phyloP scores from a whole-genome alignment of 2,888 invertebrate species.

The Adineta ricciae region DNA sequence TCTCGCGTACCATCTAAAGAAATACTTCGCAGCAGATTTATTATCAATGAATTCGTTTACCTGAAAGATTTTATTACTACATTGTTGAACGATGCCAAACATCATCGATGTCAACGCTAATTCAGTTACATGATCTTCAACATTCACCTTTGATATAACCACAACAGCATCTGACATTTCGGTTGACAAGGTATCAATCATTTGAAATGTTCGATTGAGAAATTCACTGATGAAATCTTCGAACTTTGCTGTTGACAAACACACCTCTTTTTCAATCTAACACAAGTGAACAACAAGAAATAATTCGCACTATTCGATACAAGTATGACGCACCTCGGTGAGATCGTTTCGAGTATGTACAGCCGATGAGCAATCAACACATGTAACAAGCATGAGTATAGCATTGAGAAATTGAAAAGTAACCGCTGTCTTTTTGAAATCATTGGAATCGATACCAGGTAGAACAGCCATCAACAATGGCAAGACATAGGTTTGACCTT shows the following conservation, averaged over 20 bases:
- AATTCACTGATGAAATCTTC: constrained; percentile 79
- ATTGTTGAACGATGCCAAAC: background rate
- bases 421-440: constrained; percentile 58
- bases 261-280: constrained; percentile 58
- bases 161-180: constrained; percentile 21
- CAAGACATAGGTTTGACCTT: constrained; percentile 67
- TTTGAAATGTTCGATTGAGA: constrained; percentile 34
- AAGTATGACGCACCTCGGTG: constrained; percentile 55
- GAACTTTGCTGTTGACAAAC: constrained; percentile 71
- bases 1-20: background rate
- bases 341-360: constrained; percentile 60
- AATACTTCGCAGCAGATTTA: no score
- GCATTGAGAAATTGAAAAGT: constrained; percentile 69
- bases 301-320: background rate
- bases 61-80: background rate
- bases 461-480: constrained; percentile 68
- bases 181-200: constrained; percentile 26
- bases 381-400: constrained; percentile 62
- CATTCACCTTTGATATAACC: background rate
- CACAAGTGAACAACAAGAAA: background rate
- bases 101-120: background rate
- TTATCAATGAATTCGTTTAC: background rate
- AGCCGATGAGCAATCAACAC: constrained; percentile 73
- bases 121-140: background rate
- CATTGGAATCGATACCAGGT: constrained; percentile 82